Evolutionary conservation across 2,113 vertebrate genomes (phyloP).

Genomic region (Oreochromis niloticus): DNA sequence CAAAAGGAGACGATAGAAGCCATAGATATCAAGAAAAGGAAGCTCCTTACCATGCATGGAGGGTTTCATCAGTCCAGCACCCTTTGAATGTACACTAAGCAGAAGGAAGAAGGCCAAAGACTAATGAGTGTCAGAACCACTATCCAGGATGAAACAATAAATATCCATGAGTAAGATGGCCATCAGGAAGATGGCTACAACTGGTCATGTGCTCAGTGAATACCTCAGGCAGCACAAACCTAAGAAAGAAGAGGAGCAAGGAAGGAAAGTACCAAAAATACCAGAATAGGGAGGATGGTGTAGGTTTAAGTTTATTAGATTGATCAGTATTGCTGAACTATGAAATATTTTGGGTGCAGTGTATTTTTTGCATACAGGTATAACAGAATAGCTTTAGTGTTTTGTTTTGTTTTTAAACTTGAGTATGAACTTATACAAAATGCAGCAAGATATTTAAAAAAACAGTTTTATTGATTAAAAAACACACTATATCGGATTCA

Average conservation of each 20-base stretch:
- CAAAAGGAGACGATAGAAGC: not conserved
- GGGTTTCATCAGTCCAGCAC: not conserved
- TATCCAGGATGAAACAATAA: not conserved
- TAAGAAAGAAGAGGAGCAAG: not conserved
- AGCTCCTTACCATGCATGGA: not conserved
- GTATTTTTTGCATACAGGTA: too few species aligned
- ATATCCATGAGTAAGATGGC: not conserved
- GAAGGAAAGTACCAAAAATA: not conserved
- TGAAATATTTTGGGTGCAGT: too few species aligned
- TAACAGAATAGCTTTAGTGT: too few species aligned
- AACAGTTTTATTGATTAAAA: too few species aligned
- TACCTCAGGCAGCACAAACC: not conserved
- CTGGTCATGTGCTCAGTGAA: not conserved
- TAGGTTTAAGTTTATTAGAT: too few species aligned
- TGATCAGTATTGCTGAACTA: too few species aligned
- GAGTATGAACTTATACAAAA: too few species aligned
- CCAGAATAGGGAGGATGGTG: too few species aligned
- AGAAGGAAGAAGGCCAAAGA: not conserved
- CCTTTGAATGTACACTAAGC: not conserved
- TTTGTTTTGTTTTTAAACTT: too few species aligned
- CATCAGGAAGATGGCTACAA: not conserved
- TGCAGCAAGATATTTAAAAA: too few species aligned
- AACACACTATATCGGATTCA: too few species aligned
- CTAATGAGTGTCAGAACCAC: not conserved
- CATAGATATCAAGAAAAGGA: not conserved